Conservation (phyloP, 2,888 invertebrate species). For the Tetranychus truncatus region DNA sequence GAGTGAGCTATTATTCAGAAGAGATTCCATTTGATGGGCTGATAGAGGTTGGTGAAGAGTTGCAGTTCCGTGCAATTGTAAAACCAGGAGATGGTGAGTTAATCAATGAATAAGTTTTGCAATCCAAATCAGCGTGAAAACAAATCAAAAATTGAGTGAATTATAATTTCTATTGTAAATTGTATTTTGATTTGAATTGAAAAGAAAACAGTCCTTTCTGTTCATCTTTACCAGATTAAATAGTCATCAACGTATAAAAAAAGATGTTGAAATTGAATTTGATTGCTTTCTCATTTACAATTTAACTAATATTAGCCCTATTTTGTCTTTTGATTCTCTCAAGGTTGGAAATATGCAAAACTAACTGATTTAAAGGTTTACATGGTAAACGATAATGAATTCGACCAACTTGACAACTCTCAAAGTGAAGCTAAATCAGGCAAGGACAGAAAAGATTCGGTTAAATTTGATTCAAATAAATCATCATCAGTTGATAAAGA, state of each 20-base stretch:
- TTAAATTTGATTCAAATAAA: no score
- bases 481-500: not conserved
- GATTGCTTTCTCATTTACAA: no score
- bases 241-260: not conserved
- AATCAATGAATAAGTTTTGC: no score
- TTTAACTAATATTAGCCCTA: no score
- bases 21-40: slow-evolving; percentile 29
- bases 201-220: not conserved
- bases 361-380: slow-evolving; percentile 29
- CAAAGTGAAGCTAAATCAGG: not conserved
- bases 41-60: slow-evolving; percentile 29
- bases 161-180: not conserved
- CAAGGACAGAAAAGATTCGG: no score
- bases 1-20: slow-evolving; percentile 27
- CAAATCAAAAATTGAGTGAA: not conserved
- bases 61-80: slow-evolving; percentile 28
- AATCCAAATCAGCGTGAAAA: no score
- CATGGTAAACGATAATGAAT: not conserved
- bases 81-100: slow-evolving; percentile 28
- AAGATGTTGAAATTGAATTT: no score
- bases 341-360: slow-evolving; percentile 30
- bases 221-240: not conserved
- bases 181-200: not conserved
- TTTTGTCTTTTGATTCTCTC: not conserved
- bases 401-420: not conserved